A percentile compares a stretch with the other conserved stretches of the same genome.
Evolutionary conservation across 1,140 invertebrate genomes (phyloP).

Genomic region (Drosophila cardini): DNA sequence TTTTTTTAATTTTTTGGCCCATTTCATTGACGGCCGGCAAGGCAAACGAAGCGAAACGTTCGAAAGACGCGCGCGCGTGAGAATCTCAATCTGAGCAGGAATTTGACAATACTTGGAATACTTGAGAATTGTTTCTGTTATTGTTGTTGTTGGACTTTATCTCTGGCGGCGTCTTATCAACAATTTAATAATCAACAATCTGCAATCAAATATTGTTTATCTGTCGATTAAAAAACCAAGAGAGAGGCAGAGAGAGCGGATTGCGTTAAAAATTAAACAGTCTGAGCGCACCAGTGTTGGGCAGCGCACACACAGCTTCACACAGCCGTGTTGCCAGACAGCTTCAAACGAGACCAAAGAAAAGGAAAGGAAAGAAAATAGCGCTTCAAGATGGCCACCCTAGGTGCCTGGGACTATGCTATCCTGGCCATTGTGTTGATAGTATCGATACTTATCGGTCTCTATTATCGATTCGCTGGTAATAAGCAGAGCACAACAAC

Average conservation of each 20-base stretch:
- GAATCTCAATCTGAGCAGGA: conserved; percentile 1
- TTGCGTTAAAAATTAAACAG: conserved; percentile 1
- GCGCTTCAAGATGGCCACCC: conserved; percentile 50
- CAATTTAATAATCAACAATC: conserved; percentile 29
- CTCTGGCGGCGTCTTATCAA: conserved; percentile 52
- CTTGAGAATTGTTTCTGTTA: neutral
- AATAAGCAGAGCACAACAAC: conserved; percentile 93
- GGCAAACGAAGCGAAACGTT: conserved; percentile 52
- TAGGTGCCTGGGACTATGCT: conserved; percentile 87
- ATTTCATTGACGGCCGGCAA: conserved; percentile 71
- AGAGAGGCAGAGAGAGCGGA: too few relatives aligned
- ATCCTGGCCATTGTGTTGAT: conserved; percentile 88
- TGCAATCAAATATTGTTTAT: conserved; percentile 54
- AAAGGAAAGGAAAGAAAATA: neutral
- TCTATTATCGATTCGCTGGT: conserved; percentile 94
- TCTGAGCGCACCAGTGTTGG: neutral
- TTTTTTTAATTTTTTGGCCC: conserved; percentile 34
- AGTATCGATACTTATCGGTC: conserved; percentile 89
- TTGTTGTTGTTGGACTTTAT: conserved; percentile 23
- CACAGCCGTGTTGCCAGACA: neutral
- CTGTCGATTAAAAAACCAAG: conserved; percentile 51
- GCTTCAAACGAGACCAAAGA: too few relatives aligned
- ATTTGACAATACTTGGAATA: neutral
- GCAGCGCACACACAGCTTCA: neutral
- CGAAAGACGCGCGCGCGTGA: neutral